A percentile compares a stretch with the other conserved stretches of the same genome.
Conservation (phyloP, 2,888 invertebrate species). For the Biston stratarius region DNA sequence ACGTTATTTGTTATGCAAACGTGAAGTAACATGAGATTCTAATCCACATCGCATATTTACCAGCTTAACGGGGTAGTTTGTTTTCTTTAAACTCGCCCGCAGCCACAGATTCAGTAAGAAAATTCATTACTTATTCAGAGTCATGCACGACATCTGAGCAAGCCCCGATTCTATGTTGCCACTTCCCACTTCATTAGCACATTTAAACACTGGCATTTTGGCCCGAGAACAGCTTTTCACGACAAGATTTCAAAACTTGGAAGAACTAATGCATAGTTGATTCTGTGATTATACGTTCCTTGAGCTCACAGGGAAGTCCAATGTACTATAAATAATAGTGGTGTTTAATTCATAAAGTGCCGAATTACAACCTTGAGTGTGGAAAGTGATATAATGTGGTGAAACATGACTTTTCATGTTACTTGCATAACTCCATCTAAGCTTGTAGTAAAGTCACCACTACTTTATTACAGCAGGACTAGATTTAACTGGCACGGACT, state of each 20-base stretch:
- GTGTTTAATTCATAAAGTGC: no score
- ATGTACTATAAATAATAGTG: no score
- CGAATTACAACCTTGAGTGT: no score
- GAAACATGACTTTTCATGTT: no score
- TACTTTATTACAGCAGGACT: no score
- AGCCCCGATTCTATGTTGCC: constrained; percentile 54
- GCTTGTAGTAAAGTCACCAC: no score
- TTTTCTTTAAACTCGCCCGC: constrained; percentile 59
- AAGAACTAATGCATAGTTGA: background rate
- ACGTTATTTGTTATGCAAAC: constrained; percentile 1
- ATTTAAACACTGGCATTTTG: constrained; percentile 69
- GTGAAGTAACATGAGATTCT: constrained; percentile 29
- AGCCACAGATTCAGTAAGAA: constrained; percentile 55
- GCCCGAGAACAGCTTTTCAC: constrained; percentile 38
- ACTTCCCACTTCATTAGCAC: constrained; percentile 71
- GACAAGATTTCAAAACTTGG: constrained; percentile 13
- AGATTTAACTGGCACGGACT: no score
- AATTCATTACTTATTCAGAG: constrained; percentile 74
- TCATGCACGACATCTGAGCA: constrained; percentile 67
- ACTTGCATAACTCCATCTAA: no score
- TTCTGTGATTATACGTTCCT: background rate
- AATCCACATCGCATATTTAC: constrained; percentile 45
- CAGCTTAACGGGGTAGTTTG: constrained; percentile 49
- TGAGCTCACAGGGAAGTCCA: no score
- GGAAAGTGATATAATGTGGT: no score